These are phyloP conservation scores for Botia kubotai DNA, from an alignment of 2,797 vertebrate genomes.

Conservation along the genomic window DNA sequence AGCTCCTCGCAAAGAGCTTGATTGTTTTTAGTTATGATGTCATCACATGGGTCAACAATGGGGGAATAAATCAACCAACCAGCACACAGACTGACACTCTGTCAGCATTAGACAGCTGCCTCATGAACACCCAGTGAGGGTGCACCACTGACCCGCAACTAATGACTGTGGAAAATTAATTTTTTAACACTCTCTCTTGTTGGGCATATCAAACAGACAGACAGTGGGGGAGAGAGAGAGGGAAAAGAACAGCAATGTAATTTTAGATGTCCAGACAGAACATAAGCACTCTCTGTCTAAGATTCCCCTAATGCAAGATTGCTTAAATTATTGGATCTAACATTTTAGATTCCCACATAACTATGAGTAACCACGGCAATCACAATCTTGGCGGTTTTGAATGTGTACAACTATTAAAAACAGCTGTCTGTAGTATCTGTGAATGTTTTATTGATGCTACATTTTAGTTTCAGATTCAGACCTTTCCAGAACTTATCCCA, in stretches of 20 bases:
- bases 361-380: too few relatives aligned
- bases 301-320: too few relatives aligned
- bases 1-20: neutral
- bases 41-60: constrained; percentile 1
- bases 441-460: neutral
- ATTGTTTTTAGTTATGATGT: constrained; percentile 14
- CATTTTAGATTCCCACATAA: too few relatives aligned
- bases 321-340: too few relatives aligned
- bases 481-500: too few relatives aligned
- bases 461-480: too few relatives aligned
- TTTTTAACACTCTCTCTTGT: constrained; percentile 31
- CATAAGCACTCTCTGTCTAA: constrained; percentile 29
- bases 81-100: constrained; percentile 19
- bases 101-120: constrained; percentile 21
- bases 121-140: constrained; percentile 15
- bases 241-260: constrained; percentile 16
- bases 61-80: constrained; percentile 17
- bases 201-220: constrained; percentile 26
- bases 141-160: constrained; percentile 33
- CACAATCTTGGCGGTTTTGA: too few relatives aligned
- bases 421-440: neutral
- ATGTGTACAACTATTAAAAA: constrained; percentile 6
- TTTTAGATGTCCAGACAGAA: constrained; percentile 14
- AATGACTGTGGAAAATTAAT: constrained; percentile 31
- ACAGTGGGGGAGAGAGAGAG: constrained; percentile 9